Conservation (phyloP, 2,888 invertebrate species). For the Rhopalosiphum nymphaeae region DNA sequence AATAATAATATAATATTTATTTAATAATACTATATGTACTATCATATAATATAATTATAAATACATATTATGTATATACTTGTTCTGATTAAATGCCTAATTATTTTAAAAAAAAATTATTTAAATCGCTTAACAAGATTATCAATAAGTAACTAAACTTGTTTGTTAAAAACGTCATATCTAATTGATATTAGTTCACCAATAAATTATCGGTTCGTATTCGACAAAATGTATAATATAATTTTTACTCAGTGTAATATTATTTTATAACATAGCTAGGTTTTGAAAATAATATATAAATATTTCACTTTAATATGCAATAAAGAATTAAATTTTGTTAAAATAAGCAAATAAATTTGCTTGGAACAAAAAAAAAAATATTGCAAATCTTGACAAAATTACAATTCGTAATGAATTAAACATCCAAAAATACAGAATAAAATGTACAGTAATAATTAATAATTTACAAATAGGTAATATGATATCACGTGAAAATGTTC, state of each 20-base stretch:
- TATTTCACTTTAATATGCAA: background rate
- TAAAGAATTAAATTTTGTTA: background rate
- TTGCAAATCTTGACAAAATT: background rate
- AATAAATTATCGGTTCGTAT: background rate
- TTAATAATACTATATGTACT: too few relatives aligned
- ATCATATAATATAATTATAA: too few relatives aligned
- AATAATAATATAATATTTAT: too few relatives aligned
- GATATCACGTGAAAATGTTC: too few relatives aligned
- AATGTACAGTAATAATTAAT: background rate
- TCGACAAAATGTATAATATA: background rate
- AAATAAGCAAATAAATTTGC: background rate
- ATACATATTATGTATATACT: background rate
- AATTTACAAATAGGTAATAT: too few relatives aligned
- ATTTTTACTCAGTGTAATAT: background rate
- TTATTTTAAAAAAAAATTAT: background rate
- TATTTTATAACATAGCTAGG: background rate
- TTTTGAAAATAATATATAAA: background rate
- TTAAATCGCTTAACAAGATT: background rate
- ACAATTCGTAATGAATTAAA: background rate
- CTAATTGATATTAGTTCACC: background rate
- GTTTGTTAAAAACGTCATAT: background rate
- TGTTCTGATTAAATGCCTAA: background rate
- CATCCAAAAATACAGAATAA: background rate
- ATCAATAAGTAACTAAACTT: background rate
- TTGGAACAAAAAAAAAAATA: too few relatives aligned